These are phyloP conservation scores for Syrrhaptes paradoxus DNA, from an alignment of 2,113 vertebrate genomes.

Conservation along the genomic window DNA sequence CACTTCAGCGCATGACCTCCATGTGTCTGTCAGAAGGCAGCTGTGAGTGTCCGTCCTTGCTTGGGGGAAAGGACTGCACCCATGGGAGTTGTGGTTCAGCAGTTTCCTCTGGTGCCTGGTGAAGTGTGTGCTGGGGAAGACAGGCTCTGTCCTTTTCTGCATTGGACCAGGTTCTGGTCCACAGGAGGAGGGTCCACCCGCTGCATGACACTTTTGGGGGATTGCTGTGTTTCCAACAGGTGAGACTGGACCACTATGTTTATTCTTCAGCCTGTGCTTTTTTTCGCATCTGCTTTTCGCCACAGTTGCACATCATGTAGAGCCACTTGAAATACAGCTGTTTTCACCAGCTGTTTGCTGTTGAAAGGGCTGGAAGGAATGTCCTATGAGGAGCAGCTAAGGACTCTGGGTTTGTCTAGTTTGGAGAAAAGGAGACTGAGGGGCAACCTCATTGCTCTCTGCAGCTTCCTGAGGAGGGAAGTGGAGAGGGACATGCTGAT, in stretches of 20 bases:
- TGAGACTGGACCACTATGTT: not conserved
- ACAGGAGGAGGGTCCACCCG: not conserved
- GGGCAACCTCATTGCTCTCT: not conserved
- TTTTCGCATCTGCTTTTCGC: not conserved
- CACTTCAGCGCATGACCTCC: fast-evolving
- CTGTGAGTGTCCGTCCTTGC: not conserved
- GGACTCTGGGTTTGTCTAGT: not conserved
- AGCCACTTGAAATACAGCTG: not conserved
- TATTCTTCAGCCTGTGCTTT: not conserved
- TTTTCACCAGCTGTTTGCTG: not conserved
- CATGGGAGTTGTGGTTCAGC: not conserved
- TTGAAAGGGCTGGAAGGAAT: not conserved
- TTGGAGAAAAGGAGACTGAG: not conserved
- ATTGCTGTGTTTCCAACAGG: not conserved
- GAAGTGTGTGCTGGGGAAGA: not conserved
- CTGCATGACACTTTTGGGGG: not conserved
- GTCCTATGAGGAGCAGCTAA: fast-evolving
- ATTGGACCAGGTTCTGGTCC: not conserved
- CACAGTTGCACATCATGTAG: not conserved
- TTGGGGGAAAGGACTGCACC: not conserved
- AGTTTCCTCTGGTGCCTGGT: not conserved
- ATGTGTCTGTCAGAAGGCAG: not conserved
- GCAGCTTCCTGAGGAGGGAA: not conserved
- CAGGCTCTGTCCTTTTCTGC: not conserved
- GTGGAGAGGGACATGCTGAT: not conserved